Evolutionary conservation across 2,797 vertebrate genomes (phyloP), one percentile per base, ranked within the genome.

Genomic region (Brachyalestes nurse): DNA sequence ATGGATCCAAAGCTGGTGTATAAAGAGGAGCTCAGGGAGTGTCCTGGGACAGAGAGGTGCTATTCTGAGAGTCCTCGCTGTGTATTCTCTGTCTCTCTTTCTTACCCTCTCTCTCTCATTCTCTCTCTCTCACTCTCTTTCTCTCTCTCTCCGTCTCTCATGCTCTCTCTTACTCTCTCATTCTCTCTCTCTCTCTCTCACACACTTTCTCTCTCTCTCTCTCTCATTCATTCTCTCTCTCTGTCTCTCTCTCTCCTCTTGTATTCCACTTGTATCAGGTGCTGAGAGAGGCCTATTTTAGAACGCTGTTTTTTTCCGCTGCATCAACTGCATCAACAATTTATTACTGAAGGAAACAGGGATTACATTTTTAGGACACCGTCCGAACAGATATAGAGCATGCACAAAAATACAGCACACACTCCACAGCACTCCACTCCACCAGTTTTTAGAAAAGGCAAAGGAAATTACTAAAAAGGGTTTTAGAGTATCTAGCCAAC

Each of bases 21-120:
- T 19, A 25, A 65, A 28, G 21, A n/a, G 28, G 9, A 60, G 58
- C 19, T 75, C 38, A 34, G 45, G 12, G 34, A 65, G 16, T 70
- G 73, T 76, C 53, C 21, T 76, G 73, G 73, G 79, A 81, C 73
- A 65, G 62, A 38, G 34, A 28, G 65, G n/a, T 82, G 74, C 66
- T 82, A 77, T 82, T 65, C 49, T 71, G 45, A 72, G 74, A 66
- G 49, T 64, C 61, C 25, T 42, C 21, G 73, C 79, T 70, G 16
- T 81, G 16, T 40, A 66, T 81, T 81, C 62, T 81, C 67, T 42
- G 66, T 28, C 28, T 28, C 28, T 28, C 28, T 28, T 3, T 28
- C 28, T 1, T 3, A 28, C 28, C 1, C 28, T 1, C 28, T 1
- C 28, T 1, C 28, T 1, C 3, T 1, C 28, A n/a, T n/a, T 28